Evolutionary conservation across 2,797 vertebrate genomes (phyloP).

Genomic region (Tragelaphus eurycerus): DNA sequence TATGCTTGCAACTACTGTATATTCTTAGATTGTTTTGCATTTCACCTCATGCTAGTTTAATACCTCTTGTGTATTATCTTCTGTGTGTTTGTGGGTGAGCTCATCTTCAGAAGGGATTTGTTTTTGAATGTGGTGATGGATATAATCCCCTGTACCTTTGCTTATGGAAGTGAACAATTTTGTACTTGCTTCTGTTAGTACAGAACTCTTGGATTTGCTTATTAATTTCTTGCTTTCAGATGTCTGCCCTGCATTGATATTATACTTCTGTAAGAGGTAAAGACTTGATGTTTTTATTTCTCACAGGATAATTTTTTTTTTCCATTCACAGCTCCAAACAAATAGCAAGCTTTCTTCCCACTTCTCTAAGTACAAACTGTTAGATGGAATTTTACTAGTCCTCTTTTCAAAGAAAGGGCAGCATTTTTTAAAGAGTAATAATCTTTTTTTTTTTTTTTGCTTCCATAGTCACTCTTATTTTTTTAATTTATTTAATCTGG

Average conservation of each 20-base stretch:
- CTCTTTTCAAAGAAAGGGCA: neutral
- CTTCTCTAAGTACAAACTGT: neutral
- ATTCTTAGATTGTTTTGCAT: constrained; percentile 5
- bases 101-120: neutral
- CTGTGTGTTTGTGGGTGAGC: neutral
- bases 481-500: neutral
- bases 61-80: neutral
- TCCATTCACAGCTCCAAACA: neutral
- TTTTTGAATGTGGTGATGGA: neutral
- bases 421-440: neutral
- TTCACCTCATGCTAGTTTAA: neutral
- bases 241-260: neutral
- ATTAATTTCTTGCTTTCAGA: neutral
- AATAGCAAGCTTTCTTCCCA: neutral
- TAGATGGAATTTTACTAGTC: neutral
- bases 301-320: neutral
- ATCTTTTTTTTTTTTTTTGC: neutral
- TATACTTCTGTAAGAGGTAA: neutral
- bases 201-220: neutral
- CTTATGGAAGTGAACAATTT: neutral
- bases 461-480: neutral
- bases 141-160: neutral
- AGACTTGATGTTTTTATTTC: neutral
- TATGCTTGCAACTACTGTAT: neutral
- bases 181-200: neutral